Conservation (phyloP, 2,888 invertebrate species). For the Netelia virgata region DNA sequence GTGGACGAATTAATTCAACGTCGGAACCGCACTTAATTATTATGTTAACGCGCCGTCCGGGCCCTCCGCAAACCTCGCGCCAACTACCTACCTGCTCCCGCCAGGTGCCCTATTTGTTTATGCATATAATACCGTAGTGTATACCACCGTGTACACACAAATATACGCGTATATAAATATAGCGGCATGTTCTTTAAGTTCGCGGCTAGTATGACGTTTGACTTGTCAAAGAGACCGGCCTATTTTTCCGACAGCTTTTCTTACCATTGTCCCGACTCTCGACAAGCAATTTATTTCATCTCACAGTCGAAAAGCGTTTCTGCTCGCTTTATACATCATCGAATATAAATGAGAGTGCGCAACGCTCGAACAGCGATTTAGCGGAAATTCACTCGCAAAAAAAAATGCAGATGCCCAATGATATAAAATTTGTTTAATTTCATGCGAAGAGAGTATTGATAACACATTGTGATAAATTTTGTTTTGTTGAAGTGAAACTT, state of each 20-base stretch:
- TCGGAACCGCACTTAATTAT: conserved; percentile 76
- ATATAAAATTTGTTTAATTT: no score
- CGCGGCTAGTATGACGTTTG: conserved; percentile 16
- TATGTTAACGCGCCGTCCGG: conserved; percentile 71
- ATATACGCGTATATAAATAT: neutral
- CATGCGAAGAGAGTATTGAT: no score
- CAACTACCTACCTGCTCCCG: conserved; percentile 45
- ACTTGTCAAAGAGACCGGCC: neutral
- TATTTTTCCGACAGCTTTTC: neutral
- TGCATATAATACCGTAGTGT: conserved; percentile 47
- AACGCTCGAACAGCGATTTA: no score
- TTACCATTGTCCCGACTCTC: neutral
- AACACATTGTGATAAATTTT: no score
- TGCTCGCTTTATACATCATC: no score
- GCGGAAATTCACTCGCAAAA: no score
- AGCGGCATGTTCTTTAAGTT: neutral
- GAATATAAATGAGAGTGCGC: no score
- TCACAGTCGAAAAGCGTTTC: no score
- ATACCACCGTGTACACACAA: neutral
- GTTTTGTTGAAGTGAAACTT: no score
- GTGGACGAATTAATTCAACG: conserved; percentile 78
- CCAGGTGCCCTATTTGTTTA: conserved; percentile 66
- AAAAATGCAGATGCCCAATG: no score
- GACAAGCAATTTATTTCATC: neutral
- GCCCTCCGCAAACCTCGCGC: conserved; percentile 46